Base-by-base conservation (phyloP, 1,140 invertebrate genomes). In the Agrypnia vestita region DNA sequence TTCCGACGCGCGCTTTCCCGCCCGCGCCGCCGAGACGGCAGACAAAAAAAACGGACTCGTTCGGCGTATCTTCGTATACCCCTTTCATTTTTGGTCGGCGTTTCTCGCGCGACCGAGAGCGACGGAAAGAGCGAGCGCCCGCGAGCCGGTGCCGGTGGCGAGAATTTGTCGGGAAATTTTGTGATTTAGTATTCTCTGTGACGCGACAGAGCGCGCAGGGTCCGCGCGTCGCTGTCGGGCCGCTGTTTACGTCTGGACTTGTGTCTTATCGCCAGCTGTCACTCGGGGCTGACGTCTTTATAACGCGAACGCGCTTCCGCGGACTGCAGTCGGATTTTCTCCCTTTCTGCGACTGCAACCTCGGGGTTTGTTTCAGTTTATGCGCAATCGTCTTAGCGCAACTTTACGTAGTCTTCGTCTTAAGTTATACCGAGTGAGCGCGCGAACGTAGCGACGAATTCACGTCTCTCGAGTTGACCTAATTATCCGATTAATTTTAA, bases 201-300 rank as follows among this genome's bases (percentile, higher is more conserved):
- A 64, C 44, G 19, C 59, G 69, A 25, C 49, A 73, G 69, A 53
- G 69, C 10, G 69, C 17, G 69, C 69, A 55, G 81, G 82, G 80
- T 82, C 61, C 81, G 80, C 67, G 56, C 35, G 61, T 7, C 21
- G 35, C 25, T 62, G 59, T 79, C 80, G 73, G 44, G 55, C 9
- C 74, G 61, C 61, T 81, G 75, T 80, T 76, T 76, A 67, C 61
- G 61, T 51, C 21, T 17, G 44, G 13, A 47, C 55, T 43, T 74
- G 64, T 80, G 67, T 43, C 47, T 72, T 84, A 83, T 82, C 72
- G 69, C 17, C 43, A 49, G 43, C 64, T 69, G 64, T 69, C 64
- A 69, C 25, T 35, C 25, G 15, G 51, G 15, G 1, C 51, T 8
- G 51, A 53, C 15, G 44, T 56, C 55, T 53, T 53, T 61, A 76